Evolutionary conservation across 1,140 invertebrate genomes (phyloP).

Genomic region (Ceratina australensis): DNA sequence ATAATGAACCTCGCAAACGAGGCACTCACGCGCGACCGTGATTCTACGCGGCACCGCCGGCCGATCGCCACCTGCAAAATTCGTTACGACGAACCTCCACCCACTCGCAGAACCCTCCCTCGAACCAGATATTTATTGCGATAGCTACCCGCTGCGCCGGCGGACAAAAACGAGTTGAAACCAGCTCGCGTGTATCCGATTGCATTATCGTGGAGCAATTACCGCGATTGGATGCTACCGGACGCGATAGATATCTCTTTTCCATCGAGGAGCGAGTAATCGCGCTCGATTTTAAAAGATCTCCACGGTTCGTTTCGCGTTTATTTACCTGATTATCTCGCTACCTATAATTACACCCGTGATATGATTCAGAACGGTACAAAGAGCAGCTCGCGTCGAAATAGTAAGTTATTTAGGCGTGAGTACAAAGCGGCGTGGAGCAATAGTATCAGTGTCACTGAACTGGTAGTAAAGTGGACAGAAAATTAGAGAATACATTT

Average conservation of each 20-base stretch:
- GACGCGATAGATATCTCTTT: constrained; percentile 36
- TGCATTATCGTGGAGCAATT: constrained; percentile 24
- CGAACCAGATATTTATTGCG: constrained; percentile 25
- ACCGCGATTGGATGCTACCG: constrained; percentile 16
- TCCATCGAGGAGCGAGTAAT: background rate
- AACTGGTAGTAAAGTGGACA: no score
- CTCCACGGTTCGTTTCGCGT: background rate
- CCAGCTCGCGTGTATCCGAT: constrained; percentile 22
- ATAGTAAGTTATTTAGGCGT: no score
- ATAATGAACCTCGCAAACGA: constrained; percentile 16
- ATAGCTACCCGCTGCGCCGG: constrained; percentile 10
- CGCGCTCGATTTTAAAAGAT: background rate
- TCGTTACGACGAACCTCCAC: background rate
- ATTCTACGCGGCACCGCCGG: background rate
- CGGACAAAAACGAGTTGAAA: constrained; percentile 13
- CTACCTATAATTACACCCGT: no score
- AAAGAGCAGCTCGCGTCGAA: no score
- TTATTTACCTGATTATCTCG: background rate
- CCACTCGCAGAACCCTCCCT: no score
- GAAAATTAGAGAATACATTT: no score
- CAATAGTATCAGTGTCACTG: no score
- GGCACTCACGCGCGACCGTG: background rate
- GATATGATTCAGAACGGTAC: no score
- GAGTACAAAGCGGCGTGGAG: no score
- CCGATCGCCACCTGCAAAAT: constrained; percentile 15